Base-by-base conservation (phyloP, 2,888 invertebrate genomes). In the Diabrotica balteata region DNA sequence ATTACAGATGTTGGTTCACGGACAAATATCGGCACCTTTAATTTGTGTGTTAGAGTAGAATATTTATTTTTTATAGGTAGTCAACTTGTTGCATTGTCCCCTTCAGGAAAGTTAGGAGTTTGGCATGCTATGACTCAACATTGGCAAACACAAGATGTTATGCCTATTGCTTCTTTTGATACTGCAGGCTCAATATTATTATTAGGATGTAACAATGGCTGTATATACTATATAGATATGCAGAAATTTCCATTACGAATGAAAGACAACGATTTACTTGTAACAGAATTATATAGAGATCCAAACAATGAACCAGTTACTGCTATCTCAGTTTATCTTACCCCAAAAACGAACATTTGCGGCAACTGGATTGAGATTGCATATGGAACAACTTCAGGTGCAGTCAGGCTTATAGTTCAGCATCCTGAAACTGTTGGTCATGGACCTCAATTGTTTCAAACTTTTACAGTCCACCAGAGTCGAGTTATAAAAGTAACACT, bases 321-420 rank as follows among this genome's bases (percentile, higher is more conserved):
- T 42, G 97, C 98, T 7, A 96, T 99, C 80, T 97, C 97, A 45
- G 98, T 98, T 2, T 99, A 98, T 84, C 88, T 98, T 45, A 98
- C 98, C n/a, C 98, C 98, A 10, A 98, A 98, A 88, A 98, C 98
- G 70, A 97, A 95, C 87, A 87, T 97, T 67, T 96, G 96, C 85
- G 98, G 98, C 54, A 98, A 98, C 85, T 98, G 98, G 98, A 97
- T 99, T 79, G 99, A 99, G 86, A 98, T 99, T 78, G 99, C 98
- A 0, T 99, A 99, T 83, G 99, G 98, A 4, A 99, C 98, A 0
- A 92, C 93, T 74, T 94, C 94, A 17, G 98, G 98, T 2, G 95
- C 95, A 0, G 98, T 99, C 17, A 88, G 98, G 45, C 97, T 99
- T 1, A 98, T 99, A 68, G 98, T 98, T 0, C 98, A 98, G 79